Evolutionary conservation across 1,140 invertebrate species (phyloP).

Genomic region (Lordiphosa stackelbergi): DNA sequence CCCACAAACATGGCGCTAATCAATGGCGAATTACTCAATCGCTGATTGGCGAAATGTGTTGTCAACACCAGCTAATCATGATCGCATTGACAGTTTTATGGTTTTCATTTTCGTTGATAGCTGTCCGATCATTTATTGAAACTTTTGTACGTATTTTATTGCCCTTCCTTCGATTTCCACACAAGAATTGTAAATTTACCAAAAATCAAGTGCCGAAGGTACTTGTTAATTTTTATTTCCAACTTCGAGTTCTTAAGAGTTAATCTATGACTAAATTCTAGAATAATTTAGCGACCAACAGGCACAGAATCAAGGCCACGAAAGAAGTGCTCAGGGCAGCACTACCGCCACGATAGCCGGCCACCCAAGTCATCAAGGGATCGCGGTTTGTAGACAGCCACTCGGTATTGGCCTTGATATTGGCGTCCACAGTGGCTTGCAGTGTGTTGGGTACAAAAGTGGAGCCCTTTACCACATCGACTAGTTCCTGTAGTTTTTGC

Average conservation of each 20-base stretch:
- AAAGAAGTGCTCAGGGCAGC: constrained; percentile 45
- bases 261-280: constrained; percentile 25
- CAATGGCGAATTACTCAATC: no score
- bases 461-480: constrained; percentile 40
- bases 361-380: constrained; percentile 53
- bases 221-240: constrained; percentile 1
- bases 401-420: constrained; percentile 43
- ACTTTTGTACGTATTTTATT: no score
- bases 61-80: no score
- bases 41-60: no score
- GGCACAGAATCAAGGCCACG: constrained; percentile 34
- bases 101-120: no score
- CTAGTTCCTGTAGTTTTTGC: constrained; percentile 38
- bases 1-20: no score
- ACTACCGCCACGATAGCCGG: constrained; percentile 34
- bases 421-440: constrained; percentile 42
- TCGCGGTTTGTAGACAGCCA: constrained; percentile 56
- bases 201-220: not conserved
- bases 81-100: no score
- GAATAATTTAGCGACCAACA: constrained; percentile 47
- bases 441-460: constrained; percentile 31
- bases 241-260: not conserved
- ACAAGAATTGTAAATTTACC: no score
- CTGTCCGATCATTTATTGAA: no score
- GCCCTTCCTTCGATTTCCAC: no score